phyloP scores from a whole-genome alignment of 1,140 invertebrate genomes.

The Drosophila quadrilineata region DNA sequence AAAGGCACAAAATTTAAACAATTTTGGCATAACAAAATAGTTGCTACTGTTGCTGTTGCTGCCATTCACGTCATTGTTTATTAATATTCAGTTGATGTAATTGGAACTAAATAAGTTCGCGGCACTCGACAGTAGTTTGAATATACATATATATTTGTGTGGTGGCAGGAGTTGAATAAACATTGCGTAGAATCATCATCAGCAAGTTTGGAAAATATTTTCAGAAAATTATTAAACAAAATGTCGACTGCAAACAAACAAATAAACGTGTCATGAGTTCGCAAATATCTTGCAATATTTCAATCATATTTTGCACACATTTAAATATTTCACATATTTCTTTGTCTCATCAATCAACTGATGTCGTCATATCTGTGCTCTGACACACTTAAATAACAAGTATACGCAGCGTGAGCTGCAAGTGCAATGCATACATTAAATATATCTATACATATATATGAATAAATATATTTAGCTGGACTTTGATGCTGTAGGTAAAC shows the following conservation, averaged over 20 bases:
- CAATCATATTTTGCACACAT: no score
- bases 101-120: constrained; percentile 36
- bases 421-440: constrained; percentile 29
- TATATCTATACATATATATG: constrained; percentile 24
- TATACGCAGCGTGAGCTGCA: constrained; percentile 28
- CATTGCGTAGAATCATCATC: constrained; percentile 1
- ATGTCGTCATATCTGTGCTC: constrained; percentile 9
- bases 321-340: no score
- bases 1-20: constrained; percentile 39
- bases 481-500: constrained; percentile 38
- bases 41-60: constrained; percentile 14
- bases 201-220: constrained; percentile 14
- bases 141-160: constrained; percentile 18
- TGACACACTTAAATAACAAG: constrained; percentile 43
- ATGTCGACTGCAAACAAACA: no score
- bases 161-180: constrained; percentile 13
- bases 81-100: constrained; percentile 77
- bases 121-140: background rate
- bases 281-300: background rate
- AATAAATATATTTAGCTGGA: constrained; percentile 30
- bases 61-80: constrained; percentile 65
- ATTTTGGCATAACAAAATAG: constrained; percentile 34
- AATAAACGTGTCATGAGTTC: no score
- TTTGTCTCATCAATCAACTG: constrained; percentile 44
- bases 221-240: no score